These are phyloP conservation scores for Condylura cristata DNA, from an alignment of 2,113 vertebrate genomes.

Conservation along the genomic window DNA sequence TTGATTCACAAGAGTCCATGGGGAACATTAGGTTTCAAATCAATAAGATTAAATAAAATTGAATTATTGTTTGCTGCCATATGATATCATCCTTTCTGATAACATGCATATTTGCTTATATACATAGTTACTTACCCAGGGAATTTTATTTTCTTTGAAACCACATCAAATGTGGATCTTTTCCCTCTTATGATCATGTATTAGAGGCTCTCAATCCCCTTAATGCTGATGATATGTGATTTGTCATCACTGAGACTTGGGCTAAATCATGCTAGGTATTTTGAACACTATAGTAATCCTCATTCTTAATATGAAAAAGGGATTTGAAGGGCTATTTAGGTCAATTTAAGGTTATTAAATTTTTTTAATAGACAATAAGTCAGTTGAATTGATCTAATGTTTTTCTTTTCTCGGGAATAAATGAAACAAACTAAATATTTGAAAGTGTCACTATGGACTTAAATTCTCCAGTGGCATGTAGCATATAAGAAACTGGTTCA, in stretches of 20 bases:
- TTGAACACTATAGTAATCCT: not conserved
- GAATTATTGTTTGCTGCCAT: not conserved
- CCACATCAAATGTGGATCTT: not conserved
- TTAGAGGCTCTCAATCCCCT: not conserved
- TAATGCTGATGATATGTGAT: not conserved
- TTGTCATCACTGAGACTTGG: constrained; percentile 21
- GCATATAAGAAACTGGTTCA: not conserved
- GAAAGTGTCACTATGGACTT: not conserved
- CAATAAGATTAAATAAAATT: no score
- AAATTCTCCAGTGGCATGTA: not conserved
- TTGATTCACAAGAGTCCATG: not conserved
- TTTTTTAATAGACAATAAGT: not conserved
- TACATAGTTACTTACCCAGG: not conserved
- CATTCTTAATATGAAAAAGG: constrained; percentile 19
- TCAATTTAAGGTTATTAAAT: constrained; percentile 1
- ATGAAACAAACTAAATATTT: constrained; percentile 25
- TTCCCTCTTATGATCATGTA: not conserved
- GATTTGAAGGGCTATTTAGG: constrained; percentile 24
- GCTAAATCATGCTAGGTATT: not conserved
- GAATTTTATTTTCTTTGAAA: not conserved
- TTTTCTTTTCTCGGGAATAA: not conserved
- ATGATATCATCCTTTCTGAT: constrained; percentile 17
- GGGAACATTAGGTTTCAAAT: not conserved
- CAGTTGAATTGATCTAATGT: not conserved
- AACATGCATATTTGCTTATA: not conserved